Base-by-base conservation (phyloP, 1,140 invertebrate genomes). In the Drosophila kurseongensis region DNA sequence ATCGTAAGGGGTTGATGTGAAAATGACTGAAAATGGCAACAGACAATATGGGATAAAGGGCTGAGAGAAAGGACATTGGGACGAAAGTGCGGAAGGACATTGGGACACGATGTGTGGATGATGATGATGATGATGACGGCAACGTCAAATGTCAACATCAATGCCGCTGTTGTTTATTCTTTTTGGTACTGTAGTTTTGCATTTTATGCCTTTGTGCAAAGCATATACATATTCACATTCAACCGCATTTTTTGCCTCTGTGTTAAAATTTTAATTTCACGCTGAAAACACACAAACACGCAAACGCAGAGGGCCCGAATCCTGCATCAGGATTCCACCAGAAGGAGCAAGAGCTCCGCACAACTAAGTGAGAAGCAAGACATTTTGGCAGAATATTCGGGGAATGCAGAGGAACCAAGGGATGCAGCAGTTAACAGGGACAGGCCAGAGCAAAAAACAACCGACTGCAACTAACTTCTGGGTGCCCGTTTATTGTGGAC, bases 181-280 rank as follows among this genome's bases (percentile, higher is more conserved):
- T 83, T 75, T 81, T 73, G 81, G 75, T 75, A 79, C 81, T 84
- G 71, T 58, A 78, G 51, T 71, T 73, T 59, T 71, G 75, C 44
- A 55, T 58, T 59, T 47, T 32, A 48, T 52, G 40, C 59, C 50
- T 65, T 52, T 67, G 36, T 77, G 47, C 23, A 38, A 61, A 51
- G 42, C 18, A 41, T 60, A 18, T 47, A 83, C 47, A 77, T 57
- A 45, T 58, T 54, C 48, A 61, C 48, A 41, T 52, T 36, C 62
- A 50, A 62, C 59, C 45, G 51, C 52, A 52, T 59, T 83, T 88
- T 83, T 80, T 79, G 63, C 77, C 52, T 68, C 61, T 61, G 45
- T 71, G 62, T 86, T 78, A 81, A 86, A 71, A 81, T 86, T 86
- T 86, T 86, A 86, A 86, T 86, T 86, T 86, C 83, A 86, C 82